Percentiles rank a stretch among this genome's conserved stretches.
These are phyloP conservation scores for Cuniculus paca DNA, from an alignment of 2,797 vertebrate species.

Conservation along the genomic window DNA sequence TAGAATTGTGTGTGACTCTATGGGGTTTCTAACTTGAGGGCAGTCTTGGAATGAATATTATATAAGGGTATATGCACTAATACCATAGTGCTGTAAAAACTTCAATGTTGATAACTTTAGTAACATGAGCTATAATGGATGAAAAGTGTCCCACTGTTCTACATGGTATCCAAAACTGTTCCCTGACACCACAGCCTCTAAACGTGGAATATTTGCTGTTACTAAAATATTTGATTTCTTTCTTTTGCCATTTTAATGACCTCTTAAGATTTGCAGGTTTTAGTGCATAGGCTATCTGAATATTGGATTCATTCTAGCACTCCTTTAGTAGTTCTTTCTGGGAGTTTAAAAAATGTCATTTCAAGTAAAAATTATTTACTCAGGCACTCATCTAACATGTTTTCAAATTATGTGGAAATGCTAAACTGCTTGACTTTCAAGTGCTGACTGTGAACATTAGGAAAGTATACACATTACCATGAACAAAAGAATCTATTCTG, in stretches of 20 bases:
- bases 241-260: neutral
- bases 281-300: neutral
- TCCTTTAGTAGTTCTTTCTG: neutral
- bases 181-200: neutral
- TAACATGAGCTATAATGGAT: neutral
- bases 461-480: neutral
- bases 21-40: neutral
- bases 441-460: neutral
- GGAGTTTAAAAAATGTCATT: neutral
- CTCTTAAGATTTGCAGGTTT: neutral
- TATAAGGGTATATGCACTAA: neutral
- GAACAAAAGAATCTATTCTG: neutral
- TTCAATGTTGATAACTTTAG: neutral
- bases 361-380: slow-evolving; percentile 48
- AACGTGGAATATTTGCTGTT: neutral
- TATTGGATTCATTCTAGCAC: neutral
- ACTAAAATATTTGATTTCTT: neutral
- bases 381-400: neutral
- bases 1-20: neutral
- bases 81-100: neutral
- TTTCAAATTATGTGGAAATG: neutral
- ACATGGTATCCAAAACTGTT: neutral
- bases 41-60: neutral
- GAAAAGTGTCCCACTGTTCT: neutral
- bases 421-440: neutral